Conservation (phyloP, 2,888 invertebrate genomes). For the Cactoblastis cactorum region DNA sequence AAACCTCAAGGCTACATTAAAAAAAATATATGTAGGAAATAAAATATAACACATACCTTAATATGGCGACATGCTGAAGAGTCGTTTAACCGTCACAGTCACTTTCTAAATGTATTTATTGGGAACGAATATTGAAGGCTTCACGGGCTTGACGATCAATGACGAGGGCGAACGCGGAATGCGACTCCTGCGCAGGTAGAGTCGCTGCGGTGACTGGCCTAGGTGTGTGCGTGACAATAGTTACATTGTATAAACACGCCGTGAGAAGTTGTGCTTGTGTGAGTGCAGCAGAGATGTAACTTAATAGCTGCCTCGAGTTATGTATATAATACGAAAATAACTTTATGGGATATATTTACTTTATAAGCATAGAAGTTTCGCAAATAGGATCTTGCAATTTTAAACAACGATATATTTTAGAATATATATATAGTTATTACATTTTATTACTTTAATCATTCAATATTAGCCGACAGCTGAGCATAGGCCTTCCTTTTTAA, state of each 20-base stretch:
- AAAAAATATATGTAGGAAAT: neutral
- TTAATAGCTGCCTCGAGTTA: neutral
- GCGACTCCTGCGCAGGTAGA: conserved; percentile 74
- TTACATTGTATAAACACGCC: conserved; percentile 45
- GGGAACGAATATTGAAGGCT: conserved; percentile 49
- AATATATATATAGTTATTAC: too few relatives aligned
- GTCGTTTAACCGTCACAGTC: conserved; percentile 38
- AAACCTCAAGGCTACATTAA: neutral
- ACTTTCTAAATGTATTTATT: conserved; percentile 63
- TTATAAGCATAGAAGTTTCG: too few relatives aligned
- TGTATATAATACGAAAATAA: too few relatives aligned
- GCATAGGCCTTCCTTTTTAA: too few relatives aligned
- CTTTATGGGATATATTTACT: too few relatives aligned
- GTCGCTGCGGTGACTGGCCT: conserved; percentile 28
- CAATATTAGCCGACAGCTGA: too few relatives aligned
- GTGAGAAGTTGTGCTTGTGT: conserved; percentile 24
- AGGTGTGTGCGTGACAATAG: conserved; percentile 49
- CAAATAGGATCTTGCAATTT: too few relatives aligned
- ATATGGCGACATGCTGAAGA: conserved; percentile 27
- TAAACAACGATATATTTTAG: too few relatives aligned
- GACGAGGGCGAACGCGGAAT: conserved; percentile 69
- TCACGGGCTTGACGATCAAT: conserved; percentile 61
- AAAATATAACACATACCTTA: conserved; percentile 28
- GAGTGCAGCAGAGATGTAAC: conserved; percentile 21
- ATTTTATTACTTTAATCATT: too few relatives aligned